Evolutionary conservation across 1,140 invertebrate genomes (phyloP), one percentile per base, ranked within the genome.

Genomic region (Neotoxoptera formosana): DNA sequence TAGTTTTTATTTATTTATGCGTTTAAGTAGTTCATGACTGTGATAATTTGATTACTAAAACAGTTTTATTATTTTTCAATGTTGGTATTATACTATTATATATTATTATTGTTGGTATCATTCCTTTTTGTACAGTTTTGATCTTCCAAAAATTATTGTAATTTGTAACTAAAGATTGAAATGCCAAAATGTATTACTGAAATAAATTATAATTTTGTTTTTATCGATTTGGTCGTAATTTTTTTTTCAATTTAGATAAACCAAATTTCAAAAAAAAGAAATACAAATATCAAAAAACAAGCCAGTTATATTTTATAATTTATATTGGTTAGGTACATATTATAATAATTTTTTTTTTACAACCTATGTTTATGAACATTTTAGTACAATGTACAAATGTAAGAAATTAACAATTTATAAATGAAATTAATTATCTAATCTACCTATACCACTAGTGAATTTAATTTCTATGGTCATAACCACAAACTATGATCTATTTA

Each of bases 1-100:
- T 90, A 45, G 53, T 45, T 56, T 83, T 81, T 76, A 76, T n/a
- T 76, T 76, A 76, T 20, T 48, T 89, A 94, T 92, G 23, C 6
- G 4, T 93, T 34, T 53, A 84, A 8, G 17, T 53, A 93, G 45
- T 36, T 86, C 21, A 93, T 84, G 91, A 86, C 91, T 93, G 91
- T 93, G 91, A 93, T 93, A 93, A 93, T 45, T 51, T 91, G 23
- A 51, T 91, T 81, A 36, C 9, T 36, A 81, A 48, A 47, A 81
- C 90, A 91, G n/a, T 76, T 91, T 21, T 14, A 91, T 30, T 25
- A 56, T 30, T 41, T 90, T 1, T 90, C 20, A 23, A 81, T 91
- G 4, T 48, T 76, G 36, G 8, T 14, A n/a, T 89, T 51, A 56
- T 90, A 45, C 47, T 14, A n/a, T 89, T 51, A 56, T 90, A 45